Evolutionary conservation across 2,113 vertebrate species (phyloP).

Genomic region (Istiophorus platypterus): DNA sequence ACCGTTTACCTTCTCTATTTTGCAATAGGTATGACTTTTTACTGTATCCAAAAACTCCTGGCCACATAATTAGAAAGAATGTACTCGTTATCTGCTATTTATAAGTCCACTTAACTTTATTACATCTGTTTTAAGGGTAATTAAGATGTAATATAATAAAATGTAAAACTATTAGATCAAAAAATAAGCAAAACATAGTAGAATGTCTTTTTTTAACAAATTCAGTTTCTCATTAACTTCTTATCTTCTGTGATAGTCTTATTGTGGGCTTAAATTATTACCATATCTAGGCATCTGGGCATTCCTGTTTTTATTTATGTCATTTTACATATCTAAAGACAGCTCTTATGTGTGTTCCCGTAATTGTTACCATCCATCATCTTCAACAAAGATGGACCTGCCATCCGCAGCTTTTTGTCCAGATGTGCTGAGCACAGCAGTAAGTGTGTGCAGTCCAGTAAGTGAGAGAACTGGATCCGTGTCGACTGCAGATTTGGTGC

Average conservation of each 20-base stretch:
- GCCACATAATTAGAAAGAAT: not conserved
- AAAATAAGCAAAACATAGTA: not conserved
- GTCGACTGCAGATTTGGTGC: conserved; percentile 68
- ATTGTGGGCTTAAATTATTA: not conserved
- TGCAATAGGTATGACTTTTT: not conserved
- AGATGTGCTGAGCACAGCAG: conserved; percentile 69
- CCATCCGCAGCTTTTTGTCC: conserved; percentile 51
- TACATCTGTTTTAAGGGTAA: not conserved
- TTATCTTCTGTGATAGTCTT: no score
- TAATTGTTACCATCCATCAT: conserved; percentile 71
- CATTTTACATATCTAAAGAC: conserved; percentile 44
- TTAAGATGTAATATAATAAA: not conserved
- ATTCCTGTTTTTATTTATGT: conserved; percentile 41
- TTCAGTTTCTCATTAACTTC: no score
- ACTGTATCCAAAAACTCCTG: not conserved
- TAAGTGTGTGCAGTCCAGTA: conserved; percentile 43
- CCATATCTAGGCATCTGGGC: not conserved
- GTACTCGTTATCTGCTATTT: not conserved
- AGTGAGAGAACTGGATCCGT: conserved; percentile 57
- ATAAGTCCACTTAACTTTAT: not conserved
- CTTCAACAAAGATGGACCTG: conserved; percentile 41
- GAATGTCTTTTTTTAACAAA: not conserved
- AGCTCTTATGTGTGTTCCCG: conserved; percentile 25
- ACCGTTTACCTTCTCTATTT: not conserved
- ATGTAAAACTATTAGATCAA: not conserved